Base-by-base conservation (phyloP, 2,113 vertebrate genomes). In the Plotosus lineatus region DNA sequence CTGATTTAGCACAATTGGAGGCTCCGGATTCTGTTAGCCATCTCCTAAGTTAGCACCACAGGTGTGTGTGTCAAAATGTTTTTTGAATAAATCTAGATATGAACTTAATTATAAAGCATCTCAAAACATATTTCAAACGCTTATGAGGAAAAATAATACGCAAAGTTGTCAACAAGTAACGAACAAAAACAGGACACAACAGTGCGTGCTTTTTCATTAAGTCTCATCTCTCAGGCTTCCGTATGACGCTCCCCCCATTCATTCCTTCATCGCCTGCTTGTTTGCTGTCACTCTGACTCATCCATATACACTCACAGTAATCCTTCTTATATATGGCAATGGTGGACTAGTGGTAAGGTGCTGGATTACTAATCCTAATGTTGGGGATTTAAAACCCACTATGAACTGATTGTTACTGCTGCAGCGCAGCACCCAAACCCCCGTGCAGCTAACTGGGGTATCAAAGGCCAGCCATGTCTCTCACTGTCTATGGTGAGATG, bases 221-320 rank as follows among this genome's bases (percentile, higher is more conserved):
- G n/a, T 60, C 74, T 87, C 83, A 84, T 86, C 80, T 83, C 51
- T 46, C 66, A 21, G 46, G 80, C 81, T 79, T 83, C 74, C 74
- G 58, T 55, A 19, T 11, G 44, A 74, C 66, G 12, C 40, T 26
- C 23, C 75, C 78, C 55, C 71, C 50, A 55, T 51, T 42, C 66
- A 63, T n/a, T n/a, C n/a, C 55, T 78, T 82, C 82, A 77, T 46
- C 72, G 28, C 11, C 63, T 23, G 36, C 8, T 36, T 42, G 38
- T 38, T 51, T 10, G 17, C 31, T 48, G 31, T 48, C n/a, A 26
- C 68, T 69, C n/a, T 55, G 21, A 42, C 63, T 2, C 21, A 42
- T 42, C 23, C 63, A 38, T 4, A 38, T 6, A 38, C 63, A 66
- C 36, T n/a, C 38, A 68, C 23, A 38, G 33, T 23, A 36, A 38